A percentile compares a stretch with the other conserved stretches of the same genome.
Evolutionary conservation across 2,113 vertebrate species (phyloP).

Genomic region (Pseudorhombus dupliciocellatus): DNA sequence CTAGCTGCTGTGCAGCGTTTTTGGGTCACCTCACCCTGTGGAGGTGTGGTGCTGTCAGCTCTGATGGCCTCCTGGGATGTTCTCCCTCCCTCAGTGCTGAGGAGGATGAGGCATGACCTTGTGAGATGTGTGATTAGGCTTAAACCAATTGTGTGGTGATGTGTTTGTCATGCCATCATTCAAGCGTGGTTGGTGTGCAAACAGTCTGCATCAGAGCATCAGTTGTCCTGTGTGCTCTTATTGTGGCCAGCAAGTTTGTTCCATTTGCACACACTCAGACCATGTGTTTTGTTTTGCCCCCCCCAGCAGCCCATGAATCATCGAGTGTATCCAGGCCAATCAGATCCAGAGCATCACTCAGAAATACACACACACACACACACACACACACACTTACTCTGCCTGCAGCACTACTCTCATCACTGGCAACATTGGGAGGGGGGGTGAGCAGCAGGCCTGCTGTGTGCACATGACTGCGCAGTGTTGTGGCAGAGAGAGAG

Average conservation of each 20-base stretch:
- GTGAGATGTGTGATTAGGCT: not conserved
- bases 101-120: not conserved
- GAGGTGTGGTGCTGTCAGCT: conserved; percentile 9
- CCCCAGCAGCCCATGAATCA: conserved; percentile 58
- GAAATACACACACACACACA: conserved; percentile 21
- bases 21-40: conserved; percentile 15
- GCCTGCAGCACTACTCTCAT: conserved; percentile 68
- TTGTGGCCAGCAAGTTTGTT: conserved; percentile 18
- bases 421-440: conserved; percentile 49
- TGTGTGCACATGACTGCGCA: conserved; percentile 74
- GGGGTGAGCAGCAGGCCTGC: conserved; percentile 52
- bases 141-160: not conserved
- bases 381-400: not conserved
- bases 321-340: conserved; percentile 45
- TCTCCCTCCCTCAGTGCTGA: not conserved
- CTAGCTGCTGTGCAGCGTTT: not conserved
- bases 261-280: conserved; percentile 18
- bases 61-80: not conserved
- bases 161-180: not conserved
- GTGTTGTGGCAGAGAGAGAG: conserved; percentile 62
- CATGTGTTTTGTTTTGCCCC: conserved; percentile 51
- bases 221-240: not conserved
- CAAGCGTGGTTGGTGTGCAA: not conserved
- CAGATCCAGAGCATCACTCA: conserved; percentile 44
- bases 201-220: not conserved